Percentiles rank a stretch among this genome's conserved stretches.
Conservation (phyloP, 2,113 vertebrate species). For the Electrona antarctica region DNA sequence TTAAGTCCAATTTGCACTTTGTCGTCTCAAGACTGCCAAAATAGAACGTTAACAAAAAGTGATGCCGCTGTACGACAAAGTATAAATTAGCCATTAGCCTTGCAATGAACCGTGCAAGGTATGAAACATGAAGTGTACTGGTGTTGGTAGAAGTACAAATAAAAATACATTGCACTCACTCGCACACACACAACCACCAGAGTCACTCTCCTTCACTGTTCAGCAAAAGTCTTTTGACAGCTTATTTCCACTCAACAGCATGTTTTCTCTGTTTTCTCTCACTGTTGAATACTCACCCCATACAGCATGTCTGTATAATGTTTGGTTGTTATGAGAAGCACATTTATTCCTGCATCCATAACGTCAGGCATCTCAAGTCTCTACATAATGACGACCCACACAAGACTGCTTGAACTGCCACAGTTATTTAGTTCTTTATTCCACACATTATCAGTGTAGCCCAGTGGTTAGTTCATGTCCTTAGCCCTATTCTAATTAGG, state of each 20-base stretch:
- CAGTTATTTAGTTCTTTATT: neutral
- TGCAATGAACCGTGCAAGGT: slow-evolving; percentile 5
- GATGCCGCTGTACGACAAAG: too few species aligned
- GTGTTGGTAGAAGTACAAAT: neutral
- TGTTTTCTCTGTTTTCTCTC: slow-evolving; percentile 9
- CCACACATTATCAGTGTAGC: neutral
- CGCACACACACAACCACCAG: neutral
- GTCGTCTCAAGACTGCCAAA: too few species aligned
- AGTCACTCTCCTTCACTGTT: neutral
- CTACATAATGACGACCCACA: neutral
- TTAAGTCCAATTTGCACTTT: too few species aligned
- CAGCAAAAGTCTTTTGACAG: neutral
- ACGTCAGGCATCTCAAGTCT: neutral
- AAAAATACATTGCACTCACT: neutral
- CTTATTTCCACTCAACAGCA: slow-evolving; percentile 35
- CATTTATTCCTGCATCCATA: neutral
- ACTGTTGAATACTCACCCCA: slow-evolving; percentile 4
- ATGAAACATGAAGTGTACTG: slow-evolving; percentile 4
- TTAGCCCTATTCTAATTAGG: too few species aligned
- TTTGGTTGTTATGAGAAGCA: neutral
- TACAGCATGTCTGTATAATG: slow-evolving; percentile 23
- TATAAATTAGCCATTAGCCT: slow-evolving; percentile 9
- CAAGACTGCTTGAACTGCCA: neutral
- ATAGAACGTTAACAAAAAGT: too few species aligned
- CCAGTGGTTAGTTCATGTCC: neutral